phyloP scores from a whole-genome alignment of 2,888 invertebrate species.

The Phorcus lineatus region DNA sequence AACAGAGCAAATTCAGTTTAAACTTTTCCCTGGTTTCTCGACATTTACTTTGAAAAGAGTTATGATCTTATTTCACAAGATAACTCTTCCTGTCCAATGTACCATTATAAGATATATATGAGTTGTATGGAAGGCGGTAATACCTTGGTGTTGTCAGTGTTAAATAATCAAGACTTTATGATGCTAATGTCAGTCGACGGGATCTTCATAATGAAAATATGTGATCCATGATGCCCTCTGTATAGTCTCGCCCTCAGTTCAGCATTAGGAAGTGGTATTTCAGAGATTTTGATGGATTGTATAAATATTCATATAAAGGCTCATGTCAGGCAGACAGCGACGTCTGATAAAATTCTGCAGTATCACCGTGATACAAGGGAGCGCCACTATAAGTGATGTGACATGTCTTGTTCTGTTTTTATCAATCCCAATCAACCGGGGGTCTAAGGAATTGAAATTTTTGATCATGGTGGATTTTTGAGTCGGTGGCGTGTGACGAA shows the following conservation, averaged over 20 bases:
- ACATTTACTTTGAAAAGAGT: too few relatives aligned
- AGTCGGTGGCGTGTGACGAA: background rate
- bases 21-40: too few relatives aligned
- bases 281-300: conserved; percentile 3
- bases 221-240: background rate
- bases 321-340: background rate
- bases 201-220: background rate
- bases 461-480: conserved; percentile 18
- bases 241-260: background rate
- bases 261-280: background rate
- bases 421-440: background rate
- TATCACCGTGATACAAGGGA: background rate
- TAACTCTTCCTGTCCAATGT: too few relatives aligned
- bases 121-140: too few relatives aligned
- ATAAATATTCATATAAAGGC: conserved; percentile 2
- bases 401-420: background rate
- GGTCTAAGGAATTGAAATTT: background rate
- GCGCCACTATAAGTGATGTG: background rate
- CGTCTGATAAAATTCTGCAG: background rate
- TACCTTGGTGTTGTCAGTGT: too few relatives aligned
- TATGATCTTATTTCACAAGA: too few relatives aligned
- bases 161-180: too few relatives aligned
- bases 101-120: too few relatives aligned
- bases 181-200: too few relatives aligned
- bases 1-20: too few relatives aligned